These are phyloP conservation scores for Neoitamus cyanurus DNA, from an alignment of 2,888 invertebrate genomes.

Conservation along the genomic window DNA sequence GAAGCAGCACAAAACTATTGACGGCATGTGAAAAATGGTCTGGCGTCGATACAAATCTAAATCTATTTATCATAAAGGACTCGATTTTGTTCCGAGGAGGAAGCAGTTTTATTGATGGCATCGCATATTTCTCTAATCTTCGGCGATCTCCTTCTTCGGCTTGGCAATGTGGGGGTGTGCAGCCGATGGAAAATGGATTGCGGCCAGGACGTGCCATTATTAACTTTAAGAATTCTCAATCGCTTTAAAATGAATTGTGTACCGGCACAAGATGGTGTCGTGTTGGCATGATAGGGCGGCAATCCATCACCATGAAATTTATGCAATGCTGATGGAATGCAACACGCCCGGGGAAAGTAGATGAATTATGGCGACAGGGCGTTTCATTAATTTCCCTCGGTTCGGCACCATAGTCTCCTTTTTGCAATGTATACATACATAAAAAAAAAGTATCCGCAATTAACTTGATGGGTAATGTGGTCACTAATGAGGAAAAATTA, in stretches of 20 bases:
- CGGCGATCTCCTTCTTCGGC: neutral
- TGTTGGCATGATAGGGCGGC: slow-evolving; percentile 2
- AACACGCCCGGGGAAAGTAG: neutral
- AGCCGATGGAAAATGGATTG: slow-evolving; percentile 30
- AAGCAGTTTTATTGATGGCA: slow-evolving; percentile 34
- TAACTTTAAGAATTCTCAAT: slow-evolving; percentile 39
- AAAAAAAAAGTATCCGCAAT: neutral
- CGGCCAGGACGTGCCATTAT: slow-evolving; percentile 37
- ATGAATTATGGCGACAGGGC: neutral
- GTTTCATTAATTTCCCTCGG: neutral
- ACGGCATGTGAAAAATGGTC: slow-evolving; percentile 25
- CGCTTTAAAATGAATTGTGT: slow-evolving; percentile 39
- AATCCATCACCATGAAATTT: slow-evolving; percentile 28
- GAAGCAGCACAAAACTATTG: neutral
- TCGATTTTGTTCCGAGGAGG: slow-evolving; percentile 13
- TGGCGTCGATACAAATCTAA: slow-evolving; percentile 37
- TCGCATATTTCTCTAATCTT: slow-evolving; percentile 39
- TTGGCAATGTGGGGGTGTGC: neutral
- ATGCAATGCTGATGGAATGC: neutral
- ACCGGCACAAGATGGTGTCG: slow-evolving; percentile 8
- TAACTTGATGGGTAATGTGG: neutral
- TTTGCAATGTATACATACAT: neutral
- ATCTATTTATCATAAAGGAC: slow-evolving; percentile 42
- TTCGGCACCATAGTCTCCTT: neutral
- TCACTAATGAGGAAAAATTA: neutral